phyloP scores from a whole-genome alignment of 2,113 vertebrate genomes.

The Hyperopisus bebe region DNA sequence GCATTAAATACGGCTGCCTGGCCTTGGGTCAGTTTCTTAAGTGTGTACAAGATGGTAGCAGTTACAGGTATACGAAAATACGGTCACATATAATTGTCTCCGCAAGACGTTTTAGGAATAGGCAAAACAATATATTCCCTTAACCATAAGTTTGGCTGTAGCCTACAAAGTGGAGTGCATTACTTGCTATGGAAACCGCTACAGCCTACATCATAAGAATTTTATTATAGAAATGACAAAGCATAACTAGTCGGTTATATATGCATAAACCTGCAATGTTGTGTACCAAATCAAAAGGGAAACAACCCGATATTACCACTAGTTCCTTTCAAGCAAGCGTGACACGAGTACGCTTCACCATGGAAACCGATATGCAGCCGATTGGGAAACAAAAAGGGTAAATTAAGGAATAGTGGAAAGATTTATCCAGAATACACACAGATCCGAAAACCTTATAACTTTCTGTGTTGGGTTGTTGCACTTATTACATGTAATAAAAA shows the following conservation, averaged over 20 bases:
- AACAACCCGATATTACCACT: not conserved
- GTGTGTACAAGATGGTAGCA: not conserved
- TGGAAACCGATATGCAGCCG: conserved; percentile 53
- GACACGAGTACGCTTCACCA: conserved; percentile 52
- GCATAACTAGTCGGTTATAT: not conserved
- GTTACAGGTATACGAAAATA: not conserved
- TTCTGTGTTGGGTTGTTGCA: not conserved
- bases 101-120: not conserved
- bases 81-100: not conserved
- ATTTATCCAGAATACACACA: not conserved
- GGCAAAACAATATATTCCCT: not conserved
- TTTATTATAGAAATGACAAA: not conserved
- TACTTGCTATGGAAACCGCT: not conserved
- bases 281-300: not conserved
- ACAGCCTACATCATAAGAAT: not conserved
- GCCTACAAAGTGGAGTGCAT: not conserved
- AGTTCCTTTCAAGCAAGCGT: not conserved
- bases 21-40: not conserved
- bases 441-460: not conserved
- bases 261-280: not conserved
- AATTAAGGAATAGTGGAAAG: conserved; percentile 14
- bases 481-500: not conserved
- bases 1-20: not conserved
- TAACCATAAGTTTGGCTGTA: not conserved
- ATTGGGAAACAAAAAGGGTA: conserved; percentile 25